Evolutionary conservation across 2,888 invertebrate genomes (phyloP).

Genomic region (Ephialtes manifestator): DNA sequence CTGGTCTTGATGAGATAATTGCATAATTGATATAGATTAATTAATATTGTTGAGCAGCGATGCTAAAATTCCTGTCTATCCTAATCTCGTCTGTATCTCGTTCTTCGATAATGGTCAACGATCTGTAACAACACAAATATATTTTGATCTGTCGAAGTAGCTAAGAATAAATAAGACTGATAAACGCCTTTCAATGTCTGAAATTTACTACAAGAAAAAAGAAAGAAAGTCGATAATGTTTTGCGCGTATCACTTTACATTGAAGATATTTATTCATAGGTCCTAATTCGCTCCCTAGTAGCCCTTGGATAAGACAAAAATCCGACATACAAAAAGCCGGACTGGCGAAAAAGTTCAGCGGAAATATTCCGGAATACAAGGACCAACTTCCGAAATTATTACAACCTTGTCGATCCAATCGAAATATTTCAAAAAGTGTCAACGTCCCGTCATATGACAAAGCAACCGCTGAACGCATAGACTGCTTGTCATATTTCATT

Average conservation of each 20-base stretch:
- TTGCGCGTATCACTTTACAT: background rate
- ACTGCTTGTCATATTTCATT: conserved; percentile 53
- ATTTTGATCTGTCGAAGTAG: conserved; percentile 81
- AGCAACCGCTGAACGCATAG: conserved; percentile 33
- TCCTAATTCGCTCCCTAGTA: background rate
- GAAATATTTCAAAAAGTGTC: background rate
- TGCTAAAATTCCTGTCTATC: conserved; percentile 36
- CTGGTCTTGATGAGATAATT: conserved; percentile 56
- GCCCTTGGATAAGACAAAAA: background rate
- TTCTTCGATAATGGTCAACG: conserved; percentile 63
- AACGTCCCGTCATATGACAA: conserved; percentile 29
- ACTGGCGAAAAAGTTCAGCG: conserved; percentile 4
- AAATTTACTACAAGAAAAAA: conserved; percentile 13
- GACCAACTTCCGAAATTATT: conserved; percentile 3
- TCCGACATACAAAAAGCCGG: background rate
- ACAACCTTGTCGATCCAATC: background rate
- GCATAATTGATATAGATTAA: conserved; percentile 37
- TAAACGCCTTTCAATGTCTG: conserved; percentile 69
- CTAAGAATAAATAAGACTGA: conserved; percentile 82
- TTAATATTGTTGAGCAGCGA: conserved; percentile 44
- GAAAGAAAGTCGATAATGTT: background rate
- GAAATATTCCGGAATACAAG: background rate
- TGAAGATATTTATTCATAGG: background rate
- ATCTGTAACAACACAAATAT: conserved; percentile 75
- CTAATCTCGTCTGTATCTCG: conserved; percentile 55